Conservation (phyloP, 2,797 vertebrate genomes). For the Girardinus metallicus region DNA sequence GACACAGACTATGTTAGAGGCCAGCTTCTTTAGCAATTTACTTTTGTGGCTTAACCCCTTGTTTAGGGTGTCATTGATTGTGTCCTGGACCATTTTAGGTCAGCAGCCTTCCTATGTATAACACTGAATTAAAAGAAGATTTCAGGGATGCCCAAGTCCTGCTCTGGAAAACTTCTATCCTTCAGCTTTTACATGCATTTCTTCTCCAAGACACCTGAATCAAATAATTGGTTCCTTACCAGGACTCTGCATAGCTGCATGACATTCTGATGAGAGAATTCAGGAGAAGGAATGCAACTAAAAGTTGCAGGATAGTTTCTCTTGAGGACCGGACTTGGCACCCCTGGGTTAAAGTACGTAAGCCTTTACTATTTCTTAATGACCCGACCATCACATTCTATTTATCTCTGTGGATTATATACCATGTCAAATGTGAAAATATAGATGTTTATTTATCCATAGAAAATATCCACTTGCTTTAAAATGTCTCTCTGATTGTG, state of each 20-base stretch:
- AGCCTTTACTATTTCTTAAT: background rate
- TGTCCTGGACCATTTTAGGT: background rate
- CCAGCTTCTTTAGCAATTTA: background rate
- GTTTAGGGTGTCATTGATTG: background rate
- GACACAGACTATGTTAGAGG: background rate
- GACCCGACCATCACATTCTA: background rate
- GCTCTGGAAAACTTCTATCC: background rate
- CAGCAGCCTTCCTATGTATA: background rate
- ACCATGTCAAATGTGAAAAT: background rate
- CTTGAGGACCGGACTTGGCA: background rate
- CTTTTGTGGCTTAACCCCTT: background rate
- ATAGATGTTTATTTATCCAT: background rate
- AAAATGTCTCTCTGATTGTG: conserved; percentile 21
- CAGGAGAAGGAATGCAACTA: background rate
- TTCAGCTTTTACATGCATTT: background rate
- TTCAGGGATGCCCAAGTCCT: background rate
- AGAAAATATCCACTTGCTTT: background rate
- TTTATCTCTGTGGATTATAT: background rate
- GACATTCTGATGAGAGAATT: background rate
- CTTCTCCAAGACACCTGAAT: background rate
- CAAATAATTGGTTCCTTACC: background rate
- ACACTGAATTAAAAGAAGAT: background rate
- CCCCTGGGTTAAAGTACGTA: background rate
- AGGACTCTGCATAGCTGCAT: background rate
- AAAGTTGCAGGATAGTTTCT: background rate